phyloP scores from a whole-genome alignment of 2,113 vertebrate species.

The Oxyura jamaicensis region DNA sequence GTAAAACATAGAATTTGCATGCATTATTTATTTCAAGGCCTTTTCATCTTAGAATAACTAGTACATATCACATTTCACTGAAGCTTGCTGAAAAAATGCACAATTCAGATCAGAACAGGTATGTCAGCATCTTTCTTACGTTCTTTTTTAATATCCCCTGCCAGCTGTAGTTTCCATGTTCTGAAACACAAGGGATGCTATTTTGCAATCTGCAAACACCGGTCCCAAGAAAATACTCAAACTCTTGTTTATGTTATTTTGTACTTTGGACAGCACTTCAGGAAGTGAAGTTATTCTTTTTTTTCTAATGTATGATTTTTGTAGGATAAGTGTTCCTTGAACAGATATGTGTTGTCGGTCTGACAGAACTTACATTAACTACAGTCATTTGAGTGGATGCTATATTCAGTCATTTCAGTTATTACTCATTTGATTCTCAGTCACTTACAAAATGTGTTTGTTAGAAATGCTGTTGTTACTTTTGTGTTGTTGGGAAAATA shows the following conservation, averaged over 20 bases:
- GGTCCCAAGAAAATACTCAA: background rate
- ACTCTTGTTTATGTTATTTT: background rate
- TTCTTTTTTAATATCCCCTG: background rate
- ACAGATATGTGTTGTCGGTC: background rate
- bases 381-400: background rate
- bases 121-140: background rate
- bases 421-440: background rate
- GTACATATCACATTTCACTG: background rate
- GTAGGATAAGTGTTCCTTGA: background rate
- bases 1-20: background rate
- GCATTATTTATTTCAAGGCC: conserved; percentile 7
- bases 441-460: background rate
- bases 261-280: background rate
- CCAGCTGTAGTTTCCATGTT: background rate
- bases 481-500: background rate
- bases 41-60: background rate
- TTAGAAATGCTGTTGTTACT: background rate
- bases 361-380: background rate
- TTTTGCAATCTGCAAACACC: background rate
- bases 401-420: background rate
- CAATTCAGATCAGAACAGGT: background rate
- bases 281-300: background rate
- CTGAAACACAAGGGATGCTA: background rate
- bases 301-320: background rate
- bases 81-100: background rate